phyloP scores from a whole-genome alignment of 2,113 vertebrate species.

The Protomyctophum bolini region DNA sequence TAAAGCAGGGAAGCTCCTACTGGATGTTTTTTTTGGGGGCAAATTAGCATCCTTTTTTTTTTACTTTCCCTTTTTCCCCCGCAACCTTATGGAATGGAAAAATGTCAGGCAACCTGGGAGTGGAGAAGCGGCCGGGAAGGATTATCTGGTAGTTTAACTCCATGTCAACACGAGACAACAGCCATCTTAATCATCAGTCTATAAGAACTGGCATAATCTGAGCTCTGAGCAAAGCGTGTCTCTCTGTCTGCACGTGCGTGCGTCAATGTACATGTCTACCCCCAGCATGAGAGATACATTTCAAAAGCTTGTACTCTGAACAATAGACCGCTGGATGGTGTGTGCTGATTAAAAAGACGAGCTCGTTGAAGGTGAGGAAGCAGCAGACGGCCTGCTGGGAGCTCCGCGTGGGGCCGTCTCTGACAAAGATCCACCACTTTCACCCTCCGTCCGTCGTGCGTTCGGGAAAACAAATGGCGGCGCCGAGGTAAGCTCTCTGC shows the following conservation, averaged over 20 bases:
- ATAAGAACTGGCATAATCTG: constrained; percentile 1
- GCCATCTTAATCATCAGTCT: not conserved
- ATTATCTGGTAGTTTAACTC: not conserved
- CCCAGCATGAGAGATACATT: constrained; percentile 38
- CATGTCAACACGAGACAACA: constrained; percentile 1
- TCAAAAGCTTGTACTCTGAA: constrained; percentile 43
- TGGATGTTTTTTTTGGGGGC: constrained; percentile 41
- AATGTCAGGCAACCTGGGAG: constrained; percentile 35
- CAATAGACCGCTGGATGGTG: constrained; percentile 63
- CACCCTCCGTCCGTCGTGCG: constrained; percentile 11
- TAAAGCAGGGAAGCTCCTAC: not conserved
- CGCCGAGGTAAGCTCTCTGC: constrained; percentile 37
- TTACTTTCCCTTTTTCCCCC: not conserved
- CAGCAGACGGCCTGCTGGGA: constrained; percentile 29
- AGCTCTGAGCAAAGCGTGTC: constrained; percentile 9
- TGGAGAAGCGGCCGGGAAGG: not conserved
- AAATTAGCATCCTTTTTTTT: constrained; percentile 28
- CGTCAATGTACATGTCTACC: constrained; percentile 32
- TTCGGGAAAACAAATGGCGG: constrained; percentile 19
- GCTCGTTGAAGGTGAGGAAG: constrained; percentile 8
- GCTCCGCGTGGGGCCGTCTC: constrained; percentile 27
- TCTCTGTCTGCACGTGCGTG: not conserved
- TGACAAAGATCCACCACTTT: constrained; percentile 31
- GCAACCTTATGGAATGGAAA: constrained; percentile 48
- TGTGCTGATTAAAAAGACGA: constrained; percentile 65